These are phyloP conservation scores for Eremophila alpestris DNA, from an alignment of 2,797 vertebrate species.

Conservation along the genomic window DNA sequence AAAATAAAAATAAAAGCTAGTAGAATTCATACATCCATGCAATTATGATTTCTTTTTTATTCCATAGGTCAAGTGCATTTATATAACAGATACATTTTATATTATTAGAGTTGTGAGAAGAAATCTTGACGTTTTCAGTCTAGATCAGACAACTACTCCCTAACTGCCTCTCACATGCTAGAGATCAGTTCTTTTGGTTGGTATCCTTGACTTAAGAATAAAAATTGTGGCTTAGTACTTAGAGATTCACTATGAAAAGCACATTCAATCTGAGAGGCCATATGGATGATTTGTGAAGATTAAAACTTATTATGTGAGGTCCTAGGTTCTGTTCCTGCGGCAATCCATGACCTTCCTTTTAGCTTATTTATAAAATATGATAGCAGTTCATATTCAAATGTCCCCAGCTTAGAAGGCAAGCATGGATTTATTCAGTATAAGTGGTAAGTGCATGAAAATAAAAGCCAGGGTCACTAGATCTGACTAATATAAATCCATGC, in stretches of 20 bases:
- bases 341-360: not conserved
- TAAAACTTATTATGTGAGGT: slow-evolving; percentile 22
- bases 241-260: not conserved
- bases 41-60: not conserved
- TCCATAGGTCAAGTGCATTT: not conserved
- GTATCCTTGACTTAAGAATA: not conserved
- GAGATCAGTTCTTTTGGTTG: not conserved
- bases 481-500: not conserved
- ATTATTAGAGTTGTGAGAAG: not conserved
- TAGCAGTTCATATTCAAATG: not conserved
- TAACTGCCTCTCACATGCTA: not conserved
- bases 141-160: not conserved
- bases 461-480: not conserved
- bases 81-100: not conserved
- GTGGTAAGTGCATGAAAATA: slow-evolving; percentile 38
- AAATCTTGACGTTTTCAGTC: not conserved
- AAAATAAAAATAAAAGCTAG: not conserved
- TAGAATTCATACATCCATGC: not conserved
- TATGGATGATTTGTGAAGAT: slow-evolving; percentile 12
- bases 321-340: slow-evolving; percentile 15
- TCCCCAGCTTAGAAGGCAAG: not conserved
- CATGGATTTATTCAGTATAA: slow-evolving; percentile 35
- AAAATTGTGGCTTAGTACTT: not conserved
- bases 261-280: not conserved
- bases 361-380: slow-evolving; percentile 41